Evolutionary conservation across 2,113 vertebrate species (phyloP), one percentile per base, ranked within the genome.

Genomic region (Mobula hypostoma): DNA sequence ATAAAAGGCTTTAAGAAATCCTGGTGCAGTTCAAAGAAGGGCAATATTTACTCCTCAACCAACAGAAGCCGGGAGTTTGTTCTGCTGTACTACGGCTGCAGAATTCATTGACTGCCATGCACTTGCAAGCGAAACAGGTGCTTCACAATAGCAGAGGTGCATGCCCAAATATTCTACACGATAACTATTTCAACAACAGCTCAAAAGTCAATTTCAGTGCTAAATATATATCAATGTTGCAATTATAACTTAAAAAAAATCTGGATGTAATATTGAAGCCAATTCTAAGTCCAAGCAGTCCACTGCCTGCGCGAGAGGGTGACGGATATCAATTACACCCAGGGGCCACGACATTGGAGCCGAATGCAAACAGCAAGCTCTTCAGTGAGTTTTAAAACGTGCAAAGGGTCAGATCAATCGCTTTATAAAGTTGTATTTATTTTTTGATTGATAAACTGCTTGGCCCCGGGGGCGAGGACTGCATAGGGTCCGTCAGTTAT

Each of bases 401-500:
- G 83, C 5, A 88, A 48, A 58, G 27, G 83, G 83, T 88, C 83
- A 88, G 83, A 88, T 88, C 83, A 63, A 88, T 63, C 56, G 56
- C 61, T 88, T 87, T 87, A n/a, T 29, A 63, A n/a, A 29, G 58
- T 63, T 63, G 58, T 29, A 15, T 63, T 88, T 88, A 83, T 83
- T 58, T 66, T 58, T 66, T 90, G 85, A 90, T 90, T 66, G 29
- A 90, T 90, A 90, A 90, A 90, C 85, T 90, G 61, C 61, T 17
- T 32, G n/a, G 61, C 14, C 72, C 72, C 83, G 56, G 85, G 32
- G 85, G 85, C 9, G 85, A 96, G 97, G 96, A 97, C 97, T 96
- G 97, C 97, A 95, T 96, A 97, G 96, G 95, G 95, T 94, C 90
- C 95, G 66, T 97, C 97, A 97, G 97, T 98, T 98, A 98, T 99